Evolutionary conservation across 35 echinoderm and acorn worm genomes (phyloP).

Genomic region (Lytechinus pictus): DNA sequence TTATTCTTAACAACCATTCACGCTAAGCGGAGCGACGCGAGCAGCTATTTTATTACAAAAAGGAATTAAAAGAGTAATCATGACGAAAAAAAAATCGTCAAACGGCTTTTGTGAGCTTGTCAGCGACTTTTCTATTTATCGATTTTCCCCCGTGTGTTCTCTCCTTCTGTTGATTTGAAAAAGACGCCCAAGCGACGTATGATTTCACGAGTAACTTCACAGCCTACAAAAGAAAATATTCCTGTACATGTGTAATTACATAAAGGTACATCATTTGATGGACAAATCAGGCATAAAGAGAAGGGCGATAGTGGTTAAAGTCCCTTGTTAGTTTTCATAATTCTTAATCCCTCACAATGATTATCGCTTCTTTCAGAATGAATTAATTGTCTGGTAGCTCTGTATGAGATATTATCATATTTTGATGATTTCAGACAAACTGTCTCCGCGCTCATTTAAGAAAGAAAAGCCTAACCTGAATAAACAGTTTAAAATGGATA

Average conservation of each 20-base stretch:
- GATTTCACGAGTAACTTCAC: neutral
- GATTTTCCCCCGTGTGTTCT: neutral
- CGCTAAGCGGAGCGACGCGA: neutral
- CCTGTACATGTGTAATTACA: neutral
- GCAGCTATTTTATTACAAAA: neutral
- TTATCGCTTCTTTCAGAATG: neutral
- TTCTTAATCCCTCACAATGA: neutral
- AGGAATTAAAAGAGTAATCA: neutral
- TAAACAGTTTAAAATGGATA: slow-evolving; percentile 20
- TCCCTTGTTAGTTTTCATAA: neutral
- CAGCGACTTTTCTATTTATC: neutral
- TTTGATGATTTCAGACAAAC: neutral
- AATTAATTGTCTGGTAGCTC: neutral
- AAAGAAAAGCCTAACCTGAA: neutral
- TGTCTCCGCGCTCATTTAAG: slow-evolving; percentile 2
- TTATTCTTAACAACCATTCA: neutral
- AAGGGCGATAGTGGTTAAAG: neutral
- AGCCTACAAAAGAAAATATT: neutral
- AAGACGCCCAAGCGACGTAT: neutral
- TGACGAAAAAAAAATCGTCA: neutral
- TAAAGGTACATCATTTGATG: neutral
- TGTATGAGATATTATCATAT: neutral
- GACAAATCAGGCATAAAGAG: slow-evolving; percentile 31
- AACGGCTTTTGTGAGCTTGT: neutral
- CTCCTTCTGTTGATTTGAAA: neutral